Conservation (phyloP, 2,113 vertebrate genomes). For the Apistogramma diplotaenia region DNA sequence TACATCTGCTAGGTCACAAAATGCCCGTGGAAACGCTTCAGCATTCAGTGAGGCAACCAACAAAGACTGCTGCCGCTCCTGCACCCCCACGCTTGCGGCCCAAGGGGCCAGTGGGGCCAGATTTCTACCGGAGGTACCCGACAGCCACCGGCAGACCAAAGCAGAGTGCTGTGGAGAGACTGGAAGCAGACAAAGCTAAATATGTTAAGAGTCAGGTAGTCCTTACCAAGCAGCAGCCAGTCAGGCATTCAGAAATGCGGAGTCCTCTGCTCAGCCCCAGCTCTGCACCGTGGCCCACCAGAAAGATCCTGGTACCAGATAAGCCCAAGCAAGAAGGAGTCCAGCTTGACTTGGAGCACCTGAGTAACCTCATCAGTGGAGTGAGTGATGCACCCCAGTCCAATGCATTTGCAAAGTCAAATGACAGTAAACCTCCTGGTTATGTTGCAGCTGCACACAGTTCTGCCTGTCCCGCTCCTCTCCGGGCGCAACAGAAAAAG, state of each 20-base stretch:
- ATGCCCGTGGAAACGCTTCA: constrained; percentile 73
- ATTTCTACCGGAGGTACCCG: constrained; percentile 54
- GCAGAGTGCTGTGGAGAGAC: constrained; percentile 86
- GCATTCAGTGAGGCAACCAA: constrained; percentile 38
- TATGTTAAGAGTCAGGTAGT: constrained; percentile 91
- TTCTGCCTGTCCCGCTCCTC: not conserved
- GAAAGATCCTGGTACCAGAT: constrained; percentile 36
- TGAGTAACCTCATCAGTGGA: constrained; percentile 87
- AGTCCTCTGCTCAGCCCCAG: constrained; percentile 67
- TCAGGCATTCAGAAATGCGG: constrained; percentile 57
- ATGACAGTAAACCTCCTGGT: not conserved
- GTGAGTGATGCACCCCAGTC: constrained; percentile 67
- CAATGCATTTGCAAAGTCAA: not conserved
- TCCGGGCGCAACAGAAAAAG: not conserved
- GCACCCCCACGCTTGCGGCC: constrained; percentile 80
- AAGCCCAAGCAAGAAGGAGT: constrained; percentile 30
- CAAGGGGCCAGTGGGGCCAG: constrained; percentile 82
- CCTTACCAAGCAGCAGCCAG: constrained; percentile 80
- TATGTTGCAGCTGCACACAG: not conserved
- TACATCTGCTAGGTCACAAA: not conserved
- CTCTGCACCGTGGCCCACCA: constrained; percentile 67
- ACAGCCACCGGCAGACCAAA: constrained; percentile 52
- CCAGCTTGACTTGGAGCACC: constrained; percentile 84
- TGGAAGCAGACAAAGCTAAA: constrained; percentile 91
- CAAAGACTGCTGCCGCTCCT: constrained; percentile 54